Evolutionary conservation across 2,888 invertebrate genomes (phyloP).

Genomic region (Caenorhabditis doughertyi): DNA sequence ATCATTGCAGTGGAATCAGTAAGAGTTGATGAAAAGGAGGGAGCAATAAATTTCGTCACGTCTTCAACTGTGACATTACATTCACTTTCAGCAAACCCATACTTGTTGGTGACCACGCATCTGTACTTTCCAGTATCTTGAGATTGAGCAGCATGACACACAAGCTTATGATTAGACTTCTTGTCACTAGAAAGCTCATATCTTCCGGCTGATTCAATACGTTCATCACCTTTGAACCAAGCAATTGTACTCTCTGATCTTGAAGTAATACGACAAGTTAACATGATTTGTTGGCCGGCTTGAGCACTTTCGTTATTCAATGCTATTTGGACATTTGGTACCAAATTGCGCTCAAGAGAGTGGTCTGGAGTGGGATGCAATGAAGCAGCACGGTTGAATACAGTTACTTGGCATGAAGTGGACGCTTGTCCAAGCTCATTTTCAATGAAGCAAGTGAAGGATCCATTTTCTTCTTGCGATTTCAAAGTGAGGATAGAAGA

Average conservation of each 20-base stretch:
- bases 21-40: conserved; percentile 65
- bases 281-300: conserved; percentile 73
- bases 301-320: conserved; percentile 76
- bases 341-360: conserved; percentile 55
- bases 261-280: conserved; percentile 68
- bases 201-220: conserved; percentile 68
- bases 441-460: conserved; percentile 83
- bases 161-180: conserved; percentile 62
- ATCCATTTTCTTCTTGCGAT: conserved; percentile 82
- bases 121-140: conserved; percentile 83
- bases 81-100: conserved; percentile 70
- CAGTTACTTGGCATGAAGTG: conserved; percentile 55
- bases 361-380: conserved; percentile 57
- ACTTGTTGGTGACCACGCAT: conserved; percentile 83
- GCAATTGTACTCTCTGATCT: conserved; percentile 60
- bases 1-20: conserved; percentile 67
- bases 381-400: conserved; percentile 60
- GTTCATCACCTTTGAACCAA: conserved; percentile 69
- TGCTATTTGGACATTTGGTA: conserved; percentile 63
- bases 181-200: conserved; percentile 66
- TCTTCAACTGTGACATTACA: conserved; percentile 72
- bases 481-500: conserved; percentile 80
- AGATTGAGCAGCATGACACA: conserved; percentile 67
- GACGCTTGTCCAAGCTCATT: conserved; percentile 83
- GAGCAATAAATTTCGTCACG: conserved; percentile 64